Evolutionary conservation across 2,888 invertebrate species (phyloP), one percentile per base, ranked within the genome.

Genomic region (Cyclophora punctaria): DNA sequence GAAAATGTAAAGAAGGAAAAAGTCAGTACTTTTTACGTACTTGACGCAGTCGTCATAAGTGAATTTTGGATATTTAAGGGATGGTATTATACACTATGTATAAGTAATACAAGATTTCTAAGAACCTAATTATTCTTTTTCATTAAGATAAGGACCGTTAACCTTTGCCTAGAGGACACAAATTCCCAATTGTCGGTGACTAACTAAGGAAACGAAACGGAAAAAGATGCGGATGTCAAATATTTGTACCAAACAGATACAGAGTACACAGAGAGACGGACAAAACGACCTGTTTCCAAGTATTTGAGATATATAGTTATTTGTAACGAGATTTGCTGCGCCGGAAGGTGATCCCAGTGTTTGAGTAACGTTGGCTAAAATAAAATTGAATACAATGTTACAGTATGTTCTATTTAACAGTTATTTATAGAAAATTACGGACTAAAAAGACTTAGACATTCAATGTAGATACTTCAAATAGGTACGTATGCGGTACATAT

Each of bases 131-230:
- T 33, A 34, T 3, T 6, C 20, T 5, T 7, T 34, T 5, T 44
- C 33, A 44, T 6, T 7, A 43, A 6, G 6, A 3, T 41, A 47
- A 47, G 55, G 50, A 52, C 52, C 51, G 37, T 37, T 20, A 53
- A 20, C 20, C 20, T 20, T 20, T 20, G 20, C 20, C 20, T 20
- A 20, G 20, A 20, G 20, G 20, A 20, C 20, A 20, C 20, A 20
- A 20, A 20, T 20, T 20, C 20, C 20, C 20, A 20, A 20, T 20
- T 20, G 57, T 45, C 52, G 34, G 55, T 73, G 73, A 73, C 66
- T 73, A 73, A 72, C 62, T 60, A 64, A 77, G 82, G 83, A 83
- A 81, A 77, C 77, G 72, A 64, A 71, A 52, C 71, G 73, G 78
- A 78, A 80, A 77, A 69, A 62, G 61, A 52, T 50, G 64, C 73